Evolutionary conservation across 2,888 invertebrate genomes (phyloP), one percentile per base, ranked within the genome.

Genomic region (Sarcophaga carnaria): DNA sequence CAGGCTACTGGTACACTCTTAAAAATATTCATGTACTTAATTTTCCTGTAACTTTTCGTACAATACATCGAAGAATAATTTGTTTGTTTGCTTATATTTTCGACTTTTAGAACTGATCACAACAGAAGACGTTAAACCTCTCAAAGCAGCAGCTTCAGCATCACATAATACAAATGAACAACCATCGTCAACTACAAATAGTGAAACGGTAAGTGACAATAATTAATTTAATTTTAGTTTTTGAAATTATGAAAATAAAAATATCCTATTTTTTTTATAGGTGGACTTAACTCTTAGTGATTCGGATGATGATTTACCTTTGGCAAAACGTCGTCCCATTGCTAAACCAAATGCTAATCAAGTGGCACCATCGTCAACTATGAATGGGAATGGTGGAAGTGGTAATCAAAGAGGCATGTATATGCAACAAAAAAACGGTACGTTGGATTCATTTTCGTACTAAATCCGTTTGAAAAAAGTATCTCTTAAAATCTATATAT

Each of bases 221-320:
- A 78, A 72, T 20, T 47, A 6, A 2, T 22, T 27, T 14, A 8
- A 25, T 49, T 10, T 37, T 72, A 60, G 17, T 67, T 79, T 54
- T 45, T 12, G 20, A 60, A 47, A n/a, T 54, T 59, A 22, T 20
- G 6, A 20, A 8, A 49, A 20, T 22, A 11, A 12, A 22, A 67
- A 66, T 49, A 20, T 64, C 12, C 22, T 20, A 2, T n/a, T 47
- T 66, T 37, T 64, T 25, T 82, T 88, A 22, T 49, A 93, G 93
- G 96, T 96, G 25, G 97, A 97, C 93, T 94, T 96, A 88, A 96
- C 96, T 0, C 88, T 95, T n/a, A 96, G 96, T 1, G 96, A 96
- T 93, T 96, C 96, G 0, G 96, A 96, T 86, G 95, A 96, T 90
- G 96, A 96, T 89, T 93, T 95, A 91, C 95, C 96, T 17, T 94